Base-by-base conservation (phyloP, 2,888 invertebrate genomes). In the Calephelis perditalis region DNA sequence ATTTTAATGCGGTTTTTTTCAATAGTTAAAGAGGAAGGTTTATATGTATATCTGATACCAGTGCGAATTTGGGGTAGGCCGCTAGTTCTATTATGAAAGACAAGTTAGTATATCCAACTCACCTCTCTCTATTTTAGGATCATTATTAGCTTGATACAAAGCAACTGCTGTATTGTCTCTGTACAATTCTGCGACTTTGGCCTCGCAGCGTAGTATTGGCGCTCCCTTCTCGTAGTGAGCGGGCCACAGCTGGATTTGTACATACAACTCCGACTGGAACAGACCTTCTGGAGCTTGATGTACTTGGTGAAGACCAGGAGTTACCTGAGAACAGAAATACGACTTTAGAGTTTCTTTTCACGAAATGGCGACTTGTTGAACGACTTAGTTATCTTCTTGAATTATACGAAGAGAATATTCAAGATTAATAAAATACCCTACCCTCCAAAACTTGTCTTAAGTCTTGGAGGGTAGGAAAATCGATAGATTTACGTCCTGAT, bases 81-180 rank as follows among this genome's bases (percentile, higher is more conserved):
- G 37, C 7, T 37, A 7, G 37, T 37, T 40, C 1, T 40, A 40
- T 40, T 5, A 5, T 37, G 2, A 40, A 40, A 40, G 40, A 8
- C 37, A 7, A 40, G 40, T 40, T 6, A 7, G 40, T 40, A 7
- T 40, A 40, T 40, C 40, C 8, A 40, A 72, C 84, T 84, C 74
- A 94, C 94, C 94, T 92, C 94, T 92, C 80, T 94, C 94, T 64
- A 94, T 94, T 70, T 94, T 92, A 59, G 95, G 95, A 72, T 94
- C 93, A 57, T 94, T 92, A 61, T 93, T 92, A 58, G 92, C 92
- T 46, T 92, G 91, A 66, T 92, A 92, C 58, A 94, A 84, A 61
- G 93, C 92, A 44, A 93, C 85, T 46, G 92, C 92, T 49, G 92
- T 90, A 75, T 93, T 92, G 74, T 93, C 92, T 68, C 79, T 79